Evolutionary conservation across 2,888 invertebrate genomes (phyloP), one percentile per base, ranked within the genome.

Genomic region (Agriopis aurantiaria): DNA sequence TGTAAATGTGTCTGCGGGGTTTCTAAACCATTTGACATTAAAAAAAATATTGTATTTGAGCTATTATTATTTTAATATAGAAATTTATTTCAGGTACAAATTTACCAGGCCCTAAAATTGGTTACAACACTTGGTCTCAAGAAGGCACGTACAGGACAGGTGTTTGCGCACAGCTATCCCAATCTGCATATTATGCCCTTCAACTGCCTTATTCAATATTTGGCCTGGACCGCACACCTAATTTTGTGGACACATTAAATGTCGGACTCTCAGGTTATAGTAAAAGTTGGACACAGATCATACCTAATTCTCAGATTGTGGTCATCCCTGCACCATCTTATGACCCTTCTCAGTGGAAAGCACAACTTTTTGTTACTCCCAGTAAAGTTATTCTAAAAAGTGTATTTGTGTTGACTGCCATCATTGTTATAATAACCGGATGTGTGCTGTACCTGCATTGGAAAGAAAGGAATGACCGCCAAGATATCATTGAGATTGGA

Each of bases 251-350:
- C 84, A 96, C 96, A 11, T 92, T 99, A 48, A 96, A 96, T 66
- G 98, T 99, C 2, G 98, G 98, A 9, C 90, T 97, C 60, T 96
- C 96, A n/a, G 95, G 96, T 68, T 95, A 95, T 81, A 96, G 95
- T 0, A 96, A 96, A 76, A 96, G 96, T 69, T 99, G 98, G 97
- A 96, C 97, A 0, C 98, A 98, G 88, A 97, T 99, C 64, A 99
- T 99, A 85, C 99, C 99, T 0, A 99, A 99, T 86, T 99, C 99
- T 0, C 99, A 99, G 90, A 97, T 99, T 90, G 97, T 99, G 48
- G 97, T 99, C 0, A 97, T 99, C 71, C 99, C 99, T 2, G 96
- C 96, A 84, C 98, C 98, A 8, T 95, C 96, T 0, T 94, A 95
- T 72, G 95, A 97, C 65, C 97, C 98, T 0, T 95, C 95, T 3